Conservation (phyloP, 1,140 invertebrate species). For the Drosophila mayri region DNA sequence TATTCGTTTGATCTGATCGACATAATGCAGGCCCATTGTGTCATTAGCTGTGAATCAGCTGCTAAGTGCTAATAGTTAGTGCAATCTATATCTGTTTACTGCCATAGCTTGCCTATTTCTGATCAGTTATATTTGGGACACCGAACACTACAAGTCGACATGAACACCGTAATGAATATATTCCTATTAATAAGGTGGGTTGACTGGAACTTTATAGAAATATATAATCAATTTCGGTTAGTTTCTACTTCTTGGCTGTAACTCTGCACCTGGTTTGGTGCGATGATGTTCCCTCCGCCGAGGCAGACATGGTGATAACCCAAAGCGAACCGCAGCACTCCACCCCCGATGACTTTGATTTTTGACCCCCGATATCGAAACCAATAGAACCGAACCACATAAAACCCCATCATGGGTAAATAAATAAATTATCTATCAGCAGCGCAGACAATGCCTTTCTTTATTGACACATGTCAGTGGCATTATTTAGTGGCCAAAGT, state of each 20-base stretch:
- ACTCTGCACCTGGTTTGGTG: constrained; percentile 25
- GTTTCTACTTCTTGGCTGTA: constrained; percentile 35
- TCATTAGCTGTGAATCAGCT: constrained; percentile 26
- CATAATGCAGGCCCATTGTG: constrained; percentile 18
- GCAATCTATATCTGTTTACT: constrained; percentile 5
- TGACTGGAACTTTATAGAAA: background rate
- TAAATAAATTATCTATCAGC: constrained; percentile 13
- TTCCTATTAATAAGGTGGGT: constrained; percentile 53
- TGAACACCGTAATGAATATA: constrained; percentile 27
- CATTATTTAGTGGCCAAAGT: constrained; percentile 14
- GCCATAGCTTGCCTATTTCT: constrained; percentile 3
- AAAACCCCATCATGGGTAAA: background rate
- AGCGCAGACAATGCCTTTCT: constrained; percentile 4
- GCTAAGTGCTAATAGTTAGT: constrained; percentile 29
- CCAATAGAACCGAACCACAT: background rate
- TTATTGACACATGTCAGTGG: constrained; percentile 5
- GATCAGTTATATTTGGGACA: constrained; percentile 19
- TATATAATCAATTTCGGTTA: background rate
- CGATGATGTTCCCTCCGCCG: constrained; percentile 50
- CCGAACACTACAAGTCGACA: constrained; percentile 19
- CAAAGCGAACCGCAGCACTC: constrained; percentile 51
- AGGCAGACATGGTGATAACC: constrained; percentile 55
- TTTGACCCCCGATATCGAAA: constrained; percentile 15
- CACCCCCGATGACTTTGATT: constrained; percentile 49
- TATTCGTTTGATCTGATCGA: constrained; percentile 10